phyloP scores from a whole-genome alignment of 2,113 vertebrate species.

The Laticauda laticaudata region DNA sequence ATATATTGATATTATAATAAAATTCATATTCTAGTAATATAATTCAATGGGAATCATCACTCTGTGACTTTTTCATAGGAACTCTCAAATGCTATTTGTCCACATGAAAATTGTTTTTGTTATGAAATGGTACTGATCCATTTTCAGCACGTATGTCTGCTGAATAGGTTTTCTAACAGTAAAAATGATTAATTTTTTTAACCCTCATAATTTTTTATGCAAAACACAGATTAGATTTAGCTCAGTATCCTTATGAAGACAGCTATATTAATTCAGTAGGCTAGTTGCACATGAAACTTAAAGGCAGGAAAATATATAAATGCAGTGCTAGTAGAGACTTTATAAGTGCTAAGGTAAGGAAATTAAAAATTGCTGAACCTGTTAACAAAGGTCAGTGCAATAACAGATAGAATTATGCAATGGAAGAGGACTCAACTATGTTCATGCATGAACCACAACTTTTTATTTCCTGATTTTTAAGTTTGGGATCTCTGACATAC shows the following conservation, averaged over 20 bases:
- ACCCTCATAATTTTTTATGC: slow-evolving; percentile 3
- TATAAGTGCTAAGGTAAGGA: slow-evolving; percentile 42
- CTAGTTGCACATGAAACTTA: slow-evolving; percentile 51
- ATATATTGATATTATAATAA: neutral
- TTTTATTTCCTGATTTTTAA: slow-evolving; percentile 35
- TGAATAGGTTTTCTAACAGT: neutral
- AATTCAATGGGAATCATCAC: neutral
- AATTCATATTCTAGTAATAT: neutral
- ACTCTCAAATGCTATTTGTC: neutral
- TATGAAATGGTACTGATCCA: neutral
- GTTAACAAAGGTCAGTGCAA: slow-evolving; percentile 28
- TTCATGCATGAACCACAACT: neutral
- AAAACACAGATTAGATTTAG: slow-evolving; percentile 35
- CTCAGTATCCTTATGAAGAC: slow-evolving; percentile 38
- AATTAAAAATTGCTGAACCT: slow-evolving; percentile 46
- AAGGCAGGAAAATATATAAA: slow-evolving; percentile 42
- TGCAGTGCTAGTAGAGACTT: slow-evolving; percentile 36
- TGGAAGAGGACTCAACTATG: slow-evolving; percentile 17
- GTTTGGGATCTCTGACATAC: slow-evolving; percentile 12
- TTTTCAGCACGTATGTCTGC: neutral
- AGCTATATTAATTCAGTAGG: slow-evolving; percentile 46
- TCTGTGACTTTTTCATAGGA: neutral
- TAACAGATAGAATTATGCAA: slow-evolving; percentile 23
- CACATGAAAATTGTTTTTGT: neutral
- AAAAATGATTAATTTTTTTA: neutral